Conservation (phyloP, 2,797 vertebrate species). For the Naso thynnoides region DNA sequence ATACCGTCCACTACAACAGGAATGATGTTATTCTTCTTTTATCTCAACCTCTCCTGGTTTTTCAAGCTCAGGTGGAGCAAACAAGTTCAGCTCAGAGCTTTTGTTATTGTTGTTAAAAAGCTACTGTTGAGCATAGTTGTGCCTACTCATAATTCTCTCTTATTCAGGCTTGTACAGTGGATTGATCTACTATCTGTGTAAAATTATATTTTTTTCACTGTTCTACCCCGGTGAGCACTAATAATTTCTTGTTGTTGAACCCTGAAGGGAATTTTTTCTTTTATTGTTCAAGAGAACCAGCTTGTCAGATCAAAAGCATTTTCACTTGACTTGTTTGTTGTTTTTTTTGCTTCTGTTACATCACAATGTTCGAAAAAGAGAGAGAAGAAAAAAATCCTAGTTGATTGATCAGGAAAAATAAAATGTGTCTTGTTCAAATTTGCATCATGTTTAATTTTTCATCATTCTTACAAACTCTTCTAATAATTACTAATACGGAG, state of each 20-base stretch:
- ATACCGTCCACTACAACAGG: neutral
- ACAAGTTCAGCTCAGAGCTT: slow-evolving; percentile 26
- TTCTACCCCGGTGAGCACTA: slow-evolving; percentile 14
- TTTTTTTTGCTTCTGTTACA: neutral
- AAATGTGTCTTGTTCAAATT: neutral
- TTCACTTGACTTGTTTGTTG: neutral
- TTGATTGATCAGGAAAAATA: neutral
- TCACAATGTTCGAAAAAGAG: neutral
- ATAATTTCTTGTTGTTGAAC: slow-evolving; percentile 5
- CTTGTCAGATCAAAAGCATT: slow-evolving; percentile 3
- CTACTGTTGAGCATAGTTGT: slow-evolving; percentile 10
- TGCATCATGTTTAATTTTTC: slow-evolving; percentile 2
- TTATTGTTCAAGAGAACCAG: slow-evolving; percentile 23
- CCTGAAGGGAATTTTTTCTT: neutral
- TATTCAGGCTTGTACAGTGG: neutral
- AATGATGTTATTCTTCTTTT: neutral
- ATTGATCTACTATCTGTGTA: slow-evolving; percentile 30
- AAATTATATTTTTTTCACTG: slow-evolving; percentile 29
- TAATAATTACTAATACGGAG: slow-evolving; percentile 6
- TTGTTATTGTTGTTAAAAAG: slow-evolving; percentile 35
- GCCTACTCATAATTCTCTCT: slow-evolving; percentile 2
- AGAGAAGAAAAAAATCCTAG: neutral
- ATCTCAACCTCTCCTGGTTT: neutral
- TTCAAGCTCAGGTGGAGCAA: slow-evolving; percentile 28
- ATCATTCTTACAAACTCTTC: neutral